phyloP scores from a whole-genome alignment of 2,797 vertebrate species.

The Nannoperca australis region DNA sequence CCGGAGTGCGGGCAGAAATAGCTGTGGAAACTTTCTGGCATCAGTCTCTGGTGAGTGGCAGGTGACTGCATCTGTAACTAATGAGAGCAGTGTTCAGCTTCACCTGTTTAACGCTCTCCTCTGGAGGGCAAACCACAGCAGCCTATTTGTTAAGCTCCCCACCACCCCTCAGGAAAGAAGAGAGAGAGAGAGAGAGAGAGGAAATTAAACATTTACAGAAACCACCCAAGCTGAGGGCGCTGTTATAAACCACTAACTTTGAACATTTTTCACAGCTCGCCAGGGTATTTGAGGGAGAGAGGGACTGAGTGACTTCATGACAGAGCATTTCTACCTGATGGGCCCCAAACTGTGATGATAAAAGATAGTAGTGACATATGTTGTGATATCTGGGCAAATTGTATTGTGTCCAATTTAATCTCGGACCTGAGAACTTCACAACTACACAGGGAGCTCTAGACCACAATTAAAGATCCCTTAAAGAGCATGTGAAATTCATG shows the following conservation, averaged over 20 bases:
- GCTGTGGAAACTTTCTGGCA: constrained; percentile 56
- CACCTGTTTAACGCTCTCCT: constrained; percentile 76
- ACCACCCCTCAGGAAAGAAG: constrained; percentile 61
- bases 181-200: constrained; percentile 41
- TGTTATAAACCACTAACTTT: constrained; percentile 74
- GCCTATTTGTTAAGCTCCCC: constrained; percentile 70
- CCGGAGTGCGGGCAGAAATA: constrained; percentile 55
- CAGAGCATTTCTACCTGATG: constrained; percentile 28
- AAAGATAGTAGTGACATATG: background rate
- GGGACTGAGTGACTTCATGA: constrained; percentile 38
- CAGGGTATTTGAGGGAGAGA: constrained; percentile 48
- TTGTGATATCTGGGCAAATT: constrained; percentile 15
- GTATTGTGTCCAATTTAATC: constrained; percentile 14
- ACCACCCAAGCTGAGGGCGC: constrained; percentile 68
- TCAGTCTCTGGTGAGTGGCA: constrained; percentile 75
- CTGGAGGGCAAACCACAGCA: constrained; percentile 66
- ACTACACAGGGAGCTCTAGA: constrained; percentile 14
- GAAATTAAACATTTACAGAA: constrained; percentile 84
- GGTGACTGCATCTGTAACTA: constrained; percentile 81
- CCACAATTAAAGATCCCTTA: constrained; percentile 4
- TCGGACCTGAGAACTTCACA: constrained; percentile 14
- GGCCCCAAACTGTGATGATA: constrained; percentile 14
- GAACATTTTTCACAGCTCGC: constrained; percentile 57
- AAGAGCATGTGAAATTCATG: constrained; percentile 10
- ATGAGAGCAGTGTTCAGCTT: constrained; percentile 78